Percentiles rank a stretch among this genome's conserved stretches.
These are phyloP conservation scores for Lasioglossum pauxillum DNA, from an alignment of 2,888 invertebrate genomes.

Conservation along the genomic window DNA sequence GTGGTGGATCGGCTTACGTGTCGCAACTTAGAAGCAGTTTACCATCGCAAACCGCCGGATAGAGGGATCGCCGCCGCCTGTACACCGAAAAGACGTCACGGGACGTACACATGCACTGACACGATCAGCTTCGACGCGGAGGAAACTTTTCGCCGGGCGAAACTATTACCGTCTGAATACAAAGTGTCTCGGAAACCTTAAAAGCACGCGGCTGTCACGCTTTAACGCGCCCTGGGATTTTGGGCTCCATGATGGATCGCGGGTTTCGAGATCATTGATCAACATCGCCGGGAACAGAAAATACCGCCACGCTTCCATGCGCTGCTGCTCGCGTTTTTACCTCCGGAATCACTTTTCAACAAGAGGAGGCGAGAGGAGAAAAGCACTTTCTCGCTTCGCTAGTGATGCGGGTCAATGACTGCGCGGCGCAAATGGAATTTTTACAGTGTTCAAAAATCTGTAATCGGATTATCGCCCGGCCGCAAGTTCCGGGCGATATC, in stretches of 20 bases:
- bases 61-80: conserved; percentile 24
- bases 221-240: not conserved
- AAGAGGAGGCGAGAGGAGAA: not conserved
- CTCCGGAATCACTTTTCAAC: not conserved
- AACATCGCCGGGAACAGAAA: not conserved
- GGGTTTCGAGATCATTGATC: conserved; percentile 7
- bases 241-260: not conserved
- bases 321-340: not conserved
- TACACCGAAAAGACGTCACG: conserved; percentile 31
- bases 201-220: conserved; percentile 1
- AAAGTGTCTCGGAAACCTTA: conserved; percentile 28
- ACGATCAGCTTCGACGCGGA: conserved; percentile 15
- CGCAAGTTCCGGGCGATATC: too few species aligned
- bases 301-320: not conserved
- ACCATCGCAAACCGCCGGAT: conserved; percentile 66
- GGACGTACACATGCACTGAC: conserved; percentile 9
- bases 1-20: conserved; percentile 75
- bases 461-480: too few species aligned
- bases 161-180: conserved; percentile 50
- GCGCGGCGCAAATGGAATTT: not conserved
- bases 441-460: too few species aligned
- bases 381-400: not conserved
- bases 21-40: conserved; percentile 75
- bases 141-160: conserved; percentile 50
- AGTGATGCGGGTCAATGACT: not conserved